Evolutionary conservation across 2,888 invertebrate genomes (phyloP).

Genomic region (Lycaena phlaeas): DNA sequence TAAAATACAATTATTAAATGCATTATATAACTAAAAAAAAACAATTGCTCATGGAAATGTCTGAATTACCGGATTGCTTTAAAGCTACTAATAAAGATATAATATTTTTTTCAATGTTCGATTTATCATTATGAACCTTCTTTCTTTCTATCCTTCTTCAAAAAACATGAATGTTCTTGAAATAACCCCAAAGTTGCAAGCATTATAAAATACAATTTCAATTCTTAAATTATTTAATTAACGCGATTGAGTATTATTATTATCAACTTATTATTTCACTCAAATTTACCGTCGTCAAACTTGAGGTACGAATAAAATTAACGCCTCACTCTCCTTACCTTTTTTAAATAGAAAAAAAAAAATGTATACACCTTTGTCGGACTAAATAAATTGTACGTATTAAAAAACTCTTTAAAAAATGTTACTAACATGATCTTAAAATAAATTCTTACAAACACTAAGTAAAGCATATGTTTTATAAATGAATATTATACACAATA

Average conservation of each 20-base stretch:
- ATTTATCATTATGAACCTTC: no score
- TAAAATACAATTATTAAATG: no score
- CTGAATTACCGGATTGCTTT: no score
- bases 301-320: slow-evolving; percentile 28
- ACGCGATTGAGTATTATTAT: slow-evolving; percentile 22
- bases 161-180: no score
- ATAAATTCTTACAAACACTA: slow-evolving; percentile 42
- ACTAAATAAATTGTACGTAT: slow-evolving; percentile 45
- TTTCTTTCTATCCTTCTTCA: no score
- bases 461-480: slow-evolving; percentile 64
- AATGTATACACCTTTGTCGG: slow-evolving; percentile 32
- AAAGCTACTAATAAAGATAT: no score
- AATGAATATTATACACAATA: slow-evolving; percentile 59
- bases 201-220: slow-evolving; percentile 39
- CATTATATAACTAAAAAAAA: no score
- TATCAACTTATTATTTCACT: slow-evolving; percentile 50
- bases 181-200: no score
- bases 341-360: slow-evolving; percentile 22
- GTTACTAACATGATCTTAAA: slow-evolving; percentile 36
- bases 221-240: background rate
- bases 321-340: slow-evolving; percentile 19
- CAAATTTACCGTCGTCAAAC: slow-evolving; percentile 27
- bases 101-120: no score
- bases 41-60: no score
- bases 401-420: slow-evolving; percentile 33